phyloP scores from a whole-genome alignment of 2,888 invertebrate species.

The Biston betularia region DNA sequence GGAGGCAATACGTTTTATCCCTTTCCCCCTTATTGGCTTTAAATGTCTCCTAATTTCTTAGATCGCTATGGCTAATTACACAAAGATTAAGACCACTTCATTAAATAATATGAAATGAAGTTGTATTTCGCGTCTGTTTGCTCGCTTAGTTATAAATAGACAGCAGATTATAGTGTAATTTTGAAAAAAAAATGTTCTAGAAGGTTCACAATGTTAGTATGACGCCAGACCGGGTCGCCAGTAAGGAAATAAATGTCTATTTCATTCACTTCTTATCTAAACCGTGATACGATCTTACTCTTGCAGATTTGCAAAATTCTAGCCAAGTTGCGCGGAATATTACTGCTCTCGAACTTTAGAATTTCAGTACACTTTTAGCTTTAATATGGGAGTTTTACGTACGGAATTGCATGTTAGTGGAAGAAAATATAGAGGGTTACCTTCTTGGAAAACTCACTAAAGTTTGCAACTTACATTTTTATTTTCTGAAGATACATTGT shows the following conservation, averaged over 20 bases:
- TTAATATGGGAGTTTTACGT: conserved; percentile 4
- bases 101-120: no score
- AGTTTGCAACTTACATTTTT: background rate
- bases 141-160: no score
- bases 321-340: conserved; percentile 9
- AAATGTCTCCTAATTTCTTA: no score
- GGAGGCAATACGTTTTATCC: no score
- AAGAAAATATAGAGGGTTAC: conserved; percentile 2
- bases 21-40: no score
- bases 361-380: conserved; percentile 10
- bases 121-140: no score
- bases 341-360: conserved; percentile 3
- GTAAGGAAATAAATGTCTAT: background rate
- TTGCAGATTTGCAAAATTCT: background rate
- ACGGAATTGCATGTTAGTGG: conserved; percentile 1
- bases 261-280: background rate
- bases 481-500: background rate
- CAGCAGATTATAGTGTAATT: no score
- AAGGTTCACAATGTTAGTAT: no score
- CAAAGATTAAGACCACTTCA: no score
- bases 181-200: no score
- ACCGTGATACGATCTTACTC: background rate
- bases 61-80: no score
- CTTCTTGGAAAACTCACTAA: background rate
- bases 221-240: no score